Conservation (phyloP, 2,888 invertebrate genomes). For the Drosophila mulleri region DNA sequence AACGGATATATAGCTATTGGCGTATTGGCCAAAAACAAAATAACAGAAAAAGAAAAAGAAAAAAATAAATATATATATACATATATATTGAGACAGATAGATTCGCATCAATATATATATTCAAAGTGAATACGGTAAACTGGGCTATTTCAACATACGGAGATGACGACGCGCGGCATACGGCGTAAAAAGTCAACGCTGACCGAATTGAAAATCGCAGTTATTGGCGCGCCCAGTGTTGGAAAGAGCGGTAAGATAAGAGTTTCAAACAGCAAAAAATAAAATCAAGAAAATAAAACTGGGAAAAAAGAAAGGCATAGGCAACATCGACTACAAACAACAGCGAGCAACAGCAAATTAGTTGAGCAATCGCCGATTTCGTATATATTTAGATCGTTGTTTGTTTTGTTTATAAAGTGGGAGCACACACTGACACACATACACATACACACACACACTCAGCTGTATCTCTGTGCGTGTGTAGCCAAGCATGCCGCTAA, state of each 20-base stretch:
- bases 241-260: conserved; percentile 93
- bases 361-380: conserved; percentile 78
- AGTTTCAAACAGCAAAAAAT: background rate
- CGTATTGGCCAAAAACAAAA: conserved; percentile 25
- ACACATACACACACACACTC: background rate
- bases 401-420: conserved; percentile 80
- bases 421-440: conserved; percentile 46
- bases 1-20: conserved; percentile 55
- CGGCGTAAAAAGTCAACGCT: conserved; percentile 95
- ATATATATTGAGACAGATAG: conserved; percentile 6
- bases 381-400: conserved; percentile 77
- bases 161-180: conserved; percentile 92
- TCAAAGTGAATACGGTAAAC: conserved; percentile 33
- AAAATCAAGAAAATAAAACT: background rate
- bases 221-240: conserved; percentile 94
- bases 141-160: conserved; percentile 45
- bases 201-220: conserved; percentile 95
- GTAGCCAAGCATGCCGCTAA: conserved; percentile 18
- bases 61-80: conserved; percentile 18
- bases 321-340: conserved; percentile 11
- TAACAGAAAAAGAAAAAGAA: background rate
- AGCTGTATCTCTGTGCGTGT: conserved; percentile 29
- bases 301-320: background rate
- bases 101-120: conserved; percentile 22
- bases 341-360: conserved; percentile 74